A percentile compares a stretch with the other conserved stretches of the same genome.
These are phyloP conservation scores for Thaleichthys pacificus DNA, from an alignment of 2,797 vertebrate species.

Conservation along the genomic window DNA sequence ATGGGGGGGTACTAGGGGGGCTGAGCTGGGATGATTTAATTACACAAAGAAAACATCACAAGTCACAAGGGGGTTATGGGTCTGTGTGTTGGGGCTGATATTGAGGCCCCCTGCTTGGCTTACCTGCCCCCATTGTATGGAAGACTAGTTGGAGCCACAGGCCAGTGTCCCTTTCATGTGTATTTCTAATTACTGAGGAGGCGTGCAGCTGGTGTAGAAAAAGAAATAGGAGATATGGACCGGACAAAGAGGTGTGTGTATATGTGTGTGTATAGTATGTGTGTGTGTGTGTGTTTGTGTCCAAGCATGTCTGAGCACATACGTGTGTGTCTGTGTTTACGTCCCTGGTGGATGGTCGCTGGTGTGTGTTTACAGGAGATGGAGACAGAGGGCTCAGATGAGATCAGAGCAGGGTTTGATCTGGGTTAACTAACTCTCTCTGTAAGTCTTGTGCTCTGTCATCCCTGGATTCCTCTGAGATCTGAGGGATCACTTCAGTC, in stretches of 20 bases:
- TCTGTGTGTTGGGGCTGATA: slow-evolving; percentile 1
- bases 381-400: slow-evolving; percentile 11
- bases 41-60: slow-evolving; percentile 63
- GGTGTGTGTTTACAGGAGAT: slow-evolving; percentile 22
- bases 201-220: neutral
- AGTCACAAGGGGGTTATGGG: slow-evolving; percentile 18
- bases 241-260: neutral
- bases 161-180: neutral
- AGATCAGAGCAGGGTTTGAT: slow-evolving; percentile 39
- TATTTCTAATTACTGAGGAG: slow-evolving; percentile 2
- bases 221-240: neutral
- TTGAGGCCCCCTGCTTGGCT: neutral
- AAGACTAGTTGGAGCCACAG: neutral
- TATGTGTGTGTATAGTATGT: neutral
- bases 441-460: slow-evolving; percentile 2
- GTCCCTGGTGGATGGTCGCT: neutral
- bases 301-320: slow-evolving; percentile 8
- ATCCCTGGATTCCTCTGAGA: neutral
- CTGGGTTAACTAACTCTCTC: slow-evolving; percentile 21
- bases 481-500: slow-evolving; percentile 16
- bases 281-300: neutral
- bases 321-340: neutral
- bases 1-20: slow-evolving; percentile 47
- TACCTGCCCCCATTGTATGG: neutral
- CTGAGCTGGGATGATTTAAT: slow-evolving; percentile 65